phyloP scores from a whole-genome alignment of 2,797 vertebrate species.

The Hybognathus amarus region DNA sequence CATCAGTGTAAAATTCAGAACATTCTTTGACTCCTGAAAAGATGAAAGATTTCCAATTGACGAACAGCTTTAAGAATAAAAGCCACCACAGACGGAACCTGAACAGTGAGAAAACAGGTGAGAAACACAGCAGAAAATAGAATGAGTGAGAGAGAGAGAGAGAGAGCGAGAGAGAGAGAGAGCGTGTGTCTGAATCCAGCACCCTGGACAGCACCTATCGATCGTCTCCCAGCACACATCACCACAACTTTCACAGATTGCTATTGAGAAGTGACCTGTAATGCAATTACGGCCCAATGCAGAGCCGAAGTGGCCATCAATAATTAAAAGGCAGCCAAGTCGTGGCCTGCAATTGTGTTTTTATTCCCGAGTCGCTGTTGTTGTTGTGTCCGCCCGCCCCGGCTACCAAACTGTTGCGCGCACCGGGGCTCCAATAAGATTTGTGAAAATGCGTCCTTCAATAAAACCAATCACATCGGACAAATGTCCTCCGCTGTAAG shows the following conservation, averaged over 20 bases:
- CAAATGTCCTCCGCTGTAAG: slow-evolving; percentile 62
- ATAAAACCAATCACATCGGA: slow-evolving; percentile 57
- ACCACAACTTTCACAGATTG: slow-evolving; percentile 98
- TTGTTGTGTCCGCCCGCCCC: slow-evolving; percentile 72
- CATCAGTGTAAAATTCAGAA: background rate
- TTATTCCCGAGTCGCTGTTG: slow-evolving; percentile 68
- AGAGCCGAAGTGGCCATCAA: slow-evolving; percentile 92
- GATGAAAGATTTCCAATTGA: slow-evolving; percentile 10
- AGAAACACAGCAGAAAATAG: background rate
- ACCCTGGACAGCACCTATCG: slow-evolving; percentile 91
- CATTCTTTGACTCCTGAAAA: background rate
- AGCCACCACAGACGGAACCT: background rate
- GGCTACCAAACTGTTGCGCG: slow-evolving; percentile 73
- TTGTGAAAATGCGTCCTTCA: slow-evolving; percentile 62
- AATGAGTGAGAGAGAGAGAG: background rate
- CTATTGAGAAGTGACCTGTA: slow-evolving; percentile 99
- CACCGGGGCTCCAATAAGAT: slow-evolving; percentile 68
- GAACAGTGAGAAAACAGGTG: slow-evolving; percentile 25
- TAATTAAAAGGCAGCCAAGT: slow-evolving; percentile 92
- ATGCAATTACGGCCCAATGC: slow-evolving; percentile 98
- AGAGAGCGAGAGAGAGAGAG: background rate
- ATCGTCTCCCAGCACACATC: slow-evolving; percentile 95
- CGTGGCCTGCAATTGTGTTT: slow-evolving; percentile 69
- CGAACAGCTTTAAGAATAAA: background rate
- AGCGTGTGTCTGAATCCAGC: slow-evolving; percentile 75